These are phyloP conservation scores for Malaclemys terrapin DNA, from an alignment of 2,113 vertebrate species.

Conservation along the genomic window DNA sequence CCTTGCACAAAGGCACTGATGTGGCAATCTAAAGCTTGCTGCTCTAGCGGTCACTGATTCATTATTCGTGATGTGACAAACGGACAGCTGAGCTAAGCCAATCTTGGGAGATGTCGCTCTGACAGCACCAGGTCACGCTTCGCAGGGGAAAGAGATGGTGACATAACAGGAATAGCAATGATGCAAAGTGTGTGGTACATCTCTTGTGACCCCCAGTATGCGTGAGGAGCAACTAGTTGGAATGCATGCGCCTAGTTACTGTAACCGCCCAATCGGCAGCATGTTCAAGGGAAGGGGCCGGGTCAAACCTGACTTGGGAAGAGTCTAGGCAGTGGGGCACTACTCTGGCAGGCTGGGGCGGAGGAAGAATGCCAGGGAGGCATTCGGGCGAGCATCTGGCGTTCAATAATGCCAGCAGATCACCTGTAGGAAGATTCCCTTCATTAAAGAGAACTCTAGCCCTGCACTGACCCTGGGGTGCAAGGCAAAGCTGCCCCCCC, in stretches of 20 bases:
- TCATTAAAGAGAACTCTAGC: not conserved
- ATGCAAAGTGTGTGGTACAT: not conserved
- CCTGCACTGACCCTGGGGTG: not conserved
- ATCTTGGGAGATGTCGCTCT: not conserved
- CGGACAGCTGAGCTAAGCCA: no score
- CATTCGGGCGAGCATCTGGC: fast-evolving
- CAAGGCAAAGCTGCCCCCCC: not conserved
- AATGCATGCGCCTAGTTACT: not conserved
- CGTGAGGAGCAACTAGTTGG: not conserved
- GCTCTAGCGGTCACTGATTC: fast-evolving
- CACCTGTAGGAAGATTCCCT: not conserved
- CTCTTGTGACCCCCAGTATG: not conserved
- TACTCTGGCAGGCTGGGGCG: not conserved
- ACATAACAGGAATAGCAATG: not conserved
- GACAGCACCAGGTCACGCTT: not conserved
- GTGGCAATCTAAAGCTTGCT: fast-evolving
- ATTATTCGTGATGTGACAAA: not conserved
- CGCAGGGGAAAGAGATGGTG: not conserved
- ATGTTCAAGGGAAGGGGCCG: not conserved
- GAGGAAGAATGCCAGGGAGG: fast-evolving
- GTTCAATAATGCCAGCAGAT: fast-evolving
- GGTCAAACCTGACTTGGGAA: not conserved
- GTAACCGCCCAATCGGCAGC: not conserved
- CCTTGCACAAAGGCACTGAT: fast-evolving
- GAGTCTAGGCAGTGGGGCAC: not conserved